Evolutionary conservation across 2,888 invertebrate species (phyloP).

Genomic region (Drosophila mettleri): DNA sequence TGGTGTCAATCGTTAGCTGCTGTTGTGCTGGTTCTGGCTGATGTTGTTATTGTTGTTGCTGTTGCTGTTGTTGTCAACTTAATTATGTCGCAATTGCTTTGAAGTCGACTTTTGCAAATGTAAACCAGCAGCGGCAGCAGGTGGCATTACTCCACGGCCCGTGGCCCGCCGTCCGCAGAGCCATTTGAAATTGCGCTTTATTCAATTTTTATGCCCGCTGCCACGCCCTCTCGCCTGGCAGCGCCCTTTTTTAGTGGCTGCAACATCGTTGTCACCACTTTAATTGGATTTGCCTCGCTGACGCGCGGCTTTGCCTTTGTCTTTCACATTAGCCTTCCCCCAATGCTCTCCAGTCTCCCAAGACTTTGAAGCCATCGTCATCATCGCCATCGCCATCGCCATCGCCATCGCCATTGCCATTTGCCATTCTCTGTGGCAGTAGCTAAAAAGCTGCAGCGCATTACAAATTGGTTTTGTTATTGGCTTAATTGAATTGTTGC

Average conservation of each 20-base stretch:
- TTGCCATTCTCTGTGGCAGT: constrained; percentile 41
- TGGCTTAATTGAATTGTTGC: constrained; percentile 78
- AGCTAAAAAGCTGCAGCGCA: constrained; percentile 70
- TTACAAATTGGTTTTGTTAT: constrained; percentile 78
- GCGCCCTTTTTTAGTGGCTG: constrained; percentile 65
- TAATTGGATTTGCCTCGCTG: constrained; percentile 74
- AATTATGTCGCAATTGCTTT: constrained; percentile 80
- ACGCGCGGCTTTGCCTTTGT: constrained; percentile 55
- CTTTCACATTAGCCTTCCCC: constrained; percentile 51
- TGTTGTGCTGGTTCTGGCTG: constrained; percentile 40
- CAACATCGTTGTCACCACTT: constrained; percentile 65
- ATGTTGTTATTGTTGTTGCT: constrained; percentile 39
- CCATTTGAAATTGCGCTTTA: constrained; percentile 74
- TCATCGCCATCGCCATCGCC: constrained; percentile 25
- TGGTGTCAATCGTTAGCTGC: constrained; percentile 72
- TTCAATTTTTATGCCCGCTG: constrained; percentile 69
- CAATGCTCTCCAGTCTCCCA: constrained; percentile 15
- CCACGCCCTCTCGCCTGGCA: constrained; percentile 4
- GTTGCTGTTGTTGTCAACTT: constrained; percentile 72
- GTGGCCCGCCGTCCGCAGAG: constrained; percentile 7
- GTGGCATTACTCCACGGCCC: constrained; percentile 49
- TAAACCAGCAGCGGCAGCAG: constrained; percentile 63
- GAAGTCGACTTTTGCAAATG: constrained; percentile 75
- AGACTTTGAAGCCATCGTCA: constrained; percentile 37
- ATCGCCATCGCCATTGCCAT: constrained; percentile 25